phyloP scores from a whole-genome alignment of 64 coral and sea anemone genomes.

The Porites lutea region DNA sequence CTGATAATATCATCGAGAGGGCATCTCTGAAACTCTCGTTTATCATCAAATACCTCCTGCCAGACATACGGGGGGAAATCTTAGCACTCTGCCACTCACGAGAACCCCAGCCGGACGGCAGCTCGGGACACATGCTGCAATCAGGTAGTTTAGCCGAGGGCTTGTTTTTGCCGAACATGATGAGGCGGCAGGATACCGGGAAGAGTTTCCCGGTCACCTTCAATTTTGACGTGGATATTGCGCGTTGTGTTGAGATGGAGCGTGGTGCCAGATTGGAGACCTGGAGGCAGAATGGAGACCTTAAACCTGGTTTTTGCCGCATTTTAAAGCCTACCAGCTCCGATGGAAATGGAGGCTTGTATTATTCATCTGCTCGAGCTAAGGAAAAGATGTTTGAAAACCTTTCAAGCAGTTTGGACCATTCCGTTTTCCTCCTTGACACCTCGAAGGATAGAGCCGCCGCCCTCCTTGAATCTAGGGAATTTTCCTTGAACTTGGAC shows the following conservation, averaged over 20 bases:
- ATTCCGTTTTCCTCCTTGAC: background rate
- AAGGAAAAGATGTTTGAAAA: background rate
- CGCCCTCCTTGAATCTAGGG: background rate
- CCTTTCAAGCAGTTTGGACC: background rate
- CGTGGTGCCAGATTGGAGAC: background rate
- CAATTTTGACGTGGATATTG: background rate
- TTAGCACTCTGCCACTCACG: background rate
- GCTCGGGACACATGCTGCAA: background rate
- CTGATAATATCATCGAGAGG: too few relatives aligned
- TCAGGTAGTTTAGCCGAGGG: background rate
- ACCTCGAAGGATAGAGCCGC: background rate
- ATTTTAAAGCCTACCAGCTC: background rate
- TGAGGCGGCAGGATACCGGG: background rate
- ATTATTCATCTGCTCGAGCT: background rate
- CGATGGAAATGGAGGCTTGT: background rate
- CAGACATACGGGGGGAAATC: background rate
- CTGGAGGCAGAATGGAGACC: background rate
- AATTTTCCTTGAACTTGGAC: background rate
- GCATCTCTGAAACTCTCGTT: too few relatives aligned
- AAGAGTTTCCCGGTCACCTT: background rate
- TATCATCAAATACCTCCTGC: too few relatives aligned
- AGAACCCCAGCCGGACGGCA: background rate
- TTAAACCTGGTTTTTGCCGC: background rate
- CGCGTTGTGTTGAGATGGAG: background rate
- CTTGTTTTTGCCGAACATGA: background rate